These are phyloP conservation scores for Cladopsammia gracilis DNA, from an alignment of 64 coral and sea anemone genomes.

Conservation along the genomic window DNA sequence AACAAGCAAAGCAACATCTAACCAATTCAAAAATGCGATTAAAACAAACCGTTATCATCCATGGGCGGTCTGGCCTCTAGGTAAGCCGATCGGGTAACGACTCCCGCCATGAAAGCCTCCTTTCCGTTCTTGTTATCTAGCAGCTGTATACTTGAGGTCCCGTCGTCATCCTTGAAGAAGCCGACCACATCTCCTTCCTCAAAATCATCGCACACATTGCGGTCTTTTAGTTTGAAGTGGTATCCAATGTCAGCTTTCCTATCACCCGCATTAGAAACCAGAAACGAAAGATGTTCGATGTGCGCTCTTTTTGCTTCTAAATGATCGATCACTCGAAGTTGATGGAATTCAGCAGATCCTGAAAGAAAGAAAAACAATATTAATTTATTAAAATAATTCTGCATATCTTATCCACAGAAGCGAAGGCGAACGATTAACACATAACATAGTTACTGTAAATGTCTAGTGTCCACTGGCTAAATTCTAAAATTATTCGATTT, in stretches of 20 bases:
- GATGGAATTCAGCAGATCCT: slow-evolving; percentile 43
- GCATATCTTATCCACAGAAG: too few relatives aligned
- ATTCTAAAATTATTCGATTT: too few relatives aligned
- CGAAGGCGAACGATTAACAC: too few relatives aligned
- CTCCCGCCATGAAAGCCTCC: slow-evolving; percentile 85
- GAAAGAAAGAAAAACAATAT: neutral
- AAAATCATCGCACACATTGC: slow-evolving; percentile 48
- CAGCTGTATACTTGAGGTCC: slow-evolving; percentile 68
- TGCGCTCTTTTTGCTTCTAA: slow-evolving; percentile 87
- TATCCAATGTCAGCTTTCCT: slow-evolving; percentile 93
- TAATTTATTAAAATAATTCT: neutral
- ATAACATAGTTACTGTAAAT: too few relatives aligned
- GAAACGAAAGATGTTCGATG: slow-evolving; percentile 75
- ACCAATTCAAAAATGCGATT: too few relatives aligned
- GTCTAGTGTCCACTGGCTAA: too few relatives aligned
- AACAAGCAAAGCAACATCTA: too few relatives aligned
- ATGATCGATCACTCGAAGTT: slow-evolving; percentile 67
- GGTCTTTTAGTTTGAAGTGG: slow-evolving; percentile 79
- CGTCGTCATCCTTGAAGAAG: slow-evolving; percentile 81
- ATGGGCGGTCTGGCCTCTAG: slow-evolving; percentile 75
- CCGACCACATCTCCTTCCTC: slow-evolving; percentile 93
- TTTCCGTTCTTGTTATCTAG: slow-evolving; percentile 72
- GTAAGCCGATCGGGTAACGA: slow-evolving; percentile 86
- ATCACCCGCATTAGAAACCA: slow-evolving; percentile 35
- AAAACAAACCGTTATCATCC: slow-evolving; percentile 21